phyloP scores from a whole-genome alignment of 2,113 vertebrate species.

The Otolemur garnettii region DNA sequence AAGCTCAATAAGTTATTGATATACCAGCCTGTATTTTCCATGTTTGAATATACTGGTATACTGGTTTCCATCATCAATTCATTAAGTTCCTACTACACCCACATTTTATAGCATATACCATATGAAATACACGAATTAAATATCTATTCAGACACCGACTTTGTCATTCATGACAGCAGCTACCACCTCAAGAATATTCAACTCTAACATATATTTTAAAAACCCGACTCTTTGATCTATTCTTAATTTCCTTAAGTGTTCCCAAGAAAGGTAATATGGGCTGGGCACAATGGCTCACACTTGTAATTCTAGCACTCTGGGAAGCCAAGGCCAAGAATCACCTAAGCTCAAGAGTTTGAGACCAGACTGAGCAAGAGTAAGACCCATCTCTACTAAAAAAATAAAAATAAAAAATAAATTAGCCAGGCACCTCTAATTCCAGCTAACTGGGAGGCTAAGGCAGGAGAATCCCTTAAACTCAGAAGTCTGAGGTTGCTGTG shows the following conservation, averaged over 20 bases:
- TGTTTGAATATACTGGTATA: not conserved
- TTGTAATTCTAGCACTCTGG: too few species aligned
- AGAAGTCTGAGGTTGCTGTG: too few species aligned
- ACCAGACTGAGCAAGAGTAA: too few species aligned
- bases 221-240: not conserved
- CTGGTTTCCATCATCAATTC: not conserved
- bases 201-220: not conserved
- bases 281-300: too few species aligned
- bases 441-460: too few species aligned
- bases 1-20: not conserved
- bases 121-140: not conserved
- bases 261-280: not conserved
- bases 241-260: not conserved
- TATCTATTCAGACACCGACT: not conserved
- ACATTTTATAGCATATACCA: not conserved
- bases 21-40: not conserved
- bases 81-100: not conserved
- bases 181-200: not conserved
- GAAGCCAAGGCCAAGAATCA: too few species aligned
- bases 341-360: too few species aligned
- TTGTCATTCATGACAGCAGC: not conserved
- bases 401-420: too few species aligned
- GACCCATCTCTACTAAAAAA: too few species aligned
- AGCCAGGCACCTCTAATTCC: too few species aligned
- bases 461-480: too few species aligned